These are phyloP conservation scores for Pungitius pungitius DNA, from an alignment of 2,113 vertebrate species.

Conservation along the genomic window DNA sequence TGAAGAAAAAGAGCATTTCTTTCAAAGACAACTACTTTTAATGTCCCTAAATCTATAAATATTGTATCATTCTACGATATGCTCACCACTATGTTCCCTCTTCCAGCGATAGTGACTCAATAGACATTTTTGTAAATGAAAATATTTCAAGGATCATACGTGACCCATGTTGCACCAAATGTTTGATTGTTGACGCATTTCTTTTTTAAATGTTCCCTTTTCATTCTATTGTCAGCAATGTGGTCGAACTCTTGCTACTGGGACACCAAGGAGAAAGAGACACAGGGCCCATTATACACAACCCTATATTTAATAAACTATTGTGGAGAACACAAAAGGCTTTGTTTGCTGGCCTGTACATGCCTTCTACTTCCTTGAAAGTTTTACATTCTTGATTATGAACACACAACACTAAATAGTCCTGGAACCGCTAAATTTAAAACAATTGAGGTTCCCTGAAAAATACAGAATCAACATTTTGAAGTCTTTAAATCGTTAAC, in stretches of 20 bases:
- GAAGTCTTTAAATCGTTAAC: background rate
- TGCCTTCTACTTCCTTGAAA: background rate
- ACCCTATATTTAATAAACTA: background rate
- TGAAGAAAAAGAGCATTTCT: background rate
- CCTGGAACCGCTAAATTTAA: background rate
- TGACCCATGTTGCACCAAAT: slow-evolving; percentile 3
- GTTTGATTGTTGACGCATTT: slow-evolving; percentile 12
- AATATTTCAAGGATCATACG: background rate
- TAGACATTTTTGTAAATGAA: background rate
- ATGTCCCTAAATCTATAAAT: background rate
- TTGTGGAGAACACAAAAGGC: background rate
- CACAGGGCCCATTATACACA: slow-evolving; percentile 16
- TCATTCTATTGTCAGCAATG: slow-evolving; percentile 14
- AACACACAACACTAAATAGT: background rate
- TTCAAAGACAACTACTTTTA: background rate
- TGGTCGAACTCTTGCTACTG: background rate
- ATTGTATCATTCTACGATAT: background rate
- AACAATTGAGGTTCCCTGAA: background rate
- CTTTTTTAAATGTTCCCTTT: background rate
- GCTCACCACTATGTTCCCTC: background rate
- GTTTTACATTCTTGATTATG: background rate
- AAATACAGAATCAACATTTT: background rate
- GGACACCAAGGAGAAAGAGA: background rate
- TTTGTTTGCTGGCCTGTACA: slow-evolving; percentile 7
- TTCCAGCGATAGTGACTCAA: background rate